Percentiles rank a stretch among this genome's conserved stretches.
Conservation (phyloP, 2,888 invertebrate species). For the Agriopis aurantiaria region DNA sequence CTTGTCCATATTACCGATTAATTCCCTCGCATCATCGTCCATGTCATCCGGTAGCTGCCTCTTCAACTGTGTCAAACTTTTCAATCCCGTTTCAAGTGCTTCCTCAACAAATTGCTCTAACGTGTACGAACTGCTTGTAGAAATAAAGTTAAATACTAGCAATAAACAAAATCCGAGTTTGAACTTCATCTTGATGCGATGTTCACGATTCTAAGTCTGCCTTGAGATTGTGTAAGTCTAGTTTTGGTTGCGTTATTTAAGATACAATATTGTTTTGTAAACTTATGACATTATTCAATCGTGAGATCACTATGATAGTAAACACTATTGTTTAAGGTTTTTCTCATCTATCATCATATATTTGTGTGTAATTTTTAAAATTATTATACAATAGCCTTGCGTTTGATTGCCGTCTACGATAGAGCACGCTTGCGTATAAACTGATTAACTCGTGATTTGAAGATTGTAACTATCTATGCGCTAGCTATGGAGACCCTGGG, state of each 20-base stretch:
- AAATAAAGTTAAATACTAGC: neutral
- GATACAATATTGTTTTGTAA: constrained; percentile 26
- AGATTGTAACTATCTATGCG: no score
- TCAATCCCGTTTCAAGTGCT: neutral
- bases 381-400: no score
- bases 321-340: constrained; percentile 30
- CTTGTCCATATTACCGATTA: neutral
- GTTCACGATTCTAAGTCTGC: neutral
- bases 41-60: constrained; percentile 5
- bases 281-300: constrained; percentile 27
- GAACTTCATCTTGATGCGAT: constrained; percentile 17
- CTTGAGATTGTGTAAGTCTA: constrained; percentile 12
- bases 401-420: no score
- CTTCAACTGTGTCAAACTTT: neutral
- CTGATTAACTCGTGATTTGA: no score
- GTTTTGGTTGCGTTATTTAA: constrained; percentile 25
- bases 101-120: constrained; percentile 3
- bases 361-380: neutral
- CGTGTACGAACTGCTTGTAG: neutral
- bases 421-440: no score
- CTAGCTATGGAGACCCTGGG: no score
- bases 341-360: constrained; percentile 6
- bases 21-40: constrained; percentile 11
- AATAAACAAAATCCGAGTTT: constrained; percentile 6
- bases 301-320: constrained; percentile 30